Percentiles rank a stretch among this genome's conserved stretches.
Evolutionary conservation across 2,888 invertebrate species (phyloP).

Genomic region (Serripes groenlandicus): DNA sequence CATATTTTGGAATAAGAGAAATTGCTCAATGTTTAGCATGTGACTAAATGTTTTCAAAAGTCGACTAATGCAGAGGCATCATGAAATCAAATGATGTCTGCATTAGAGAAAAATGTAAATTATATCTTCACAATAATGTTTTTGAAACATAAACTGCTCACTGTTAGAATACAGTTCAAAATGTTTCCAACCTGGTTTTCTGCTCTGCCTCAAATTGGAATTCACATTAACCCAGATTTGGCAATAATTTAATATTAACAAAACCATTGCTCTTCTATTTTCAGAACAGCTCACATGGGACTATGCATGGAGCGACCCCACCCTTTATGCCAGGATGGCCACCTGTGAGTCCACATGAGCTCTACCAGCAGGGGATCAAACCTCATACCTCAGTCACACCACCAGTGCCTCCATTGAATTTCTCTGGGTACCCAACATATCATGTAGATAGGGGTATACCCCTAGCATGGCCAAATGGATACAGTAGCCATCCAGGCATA

Average conservation of each 20-base stretch:
- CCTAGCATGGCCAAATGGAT: not conserved
- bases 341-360: slow-evolving; percentile 32
- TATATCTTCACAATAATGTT: no score
- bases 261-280: slow-evolving; percentile 11
- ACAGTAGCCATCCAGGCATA: not conserved
- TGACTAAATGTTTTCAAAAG: no score
- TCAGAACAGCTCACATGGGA: slow-evolving; percentile 54
- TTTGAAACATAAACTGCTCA: no score
- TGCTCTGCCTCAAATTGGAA: no score
- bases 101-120: no score
- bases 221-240: no score
- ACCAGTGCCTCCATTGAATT: not conserved
- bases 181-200: no score
- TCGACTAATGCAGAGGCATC: no score
- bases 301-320: slow-evolving; percentile 61
- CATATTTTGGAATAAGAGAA: no score
- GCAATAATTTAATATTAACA: not conserved
- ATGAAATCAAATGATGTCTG: no score
- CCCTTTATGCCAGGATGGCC: slow-evolving; percentile 62
- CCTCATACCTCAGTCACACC: slow-evolving; percentile 21
- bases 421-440: not conserved
- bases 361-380: slow-evolving; percentile 42
- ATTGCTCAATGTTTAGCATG: no score
- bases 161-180: no score
- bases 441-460: not conserved